A percentile compares a stretch with the other conserved stretches of the same genome.
Evolutionary conservation across 2,113 vertebrate species (phyloP).

Genomic region (Mastomys coucha): DNA sequence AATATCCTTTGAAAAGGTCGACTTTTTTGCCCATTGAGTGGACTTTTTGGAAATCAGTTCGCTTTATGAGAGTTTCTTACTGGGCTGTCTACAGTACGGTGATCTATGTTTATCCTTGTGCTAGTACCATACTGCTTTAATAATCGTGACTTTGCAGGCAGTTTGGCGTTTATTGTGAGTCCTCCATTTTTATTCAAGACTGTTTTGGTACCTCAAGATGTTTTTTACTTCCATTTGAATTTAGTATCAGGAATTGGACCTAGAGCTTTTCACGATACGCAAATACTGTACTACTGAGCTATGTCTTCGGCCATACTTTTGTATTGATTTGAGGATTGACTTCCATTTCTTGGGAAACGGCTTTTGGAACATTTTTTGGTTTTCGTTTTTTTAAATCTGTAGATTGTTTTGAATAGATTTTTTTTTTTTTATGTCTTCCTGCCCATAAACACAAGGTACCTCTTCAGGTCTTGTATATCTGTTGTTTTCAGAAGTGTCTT

Average conservation of each 20-base stretch:
- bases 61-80: not conserved
- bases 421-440: not conserved
- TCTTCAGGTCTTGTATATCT: not conserved
- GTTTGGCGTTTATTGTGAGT: not conserved
- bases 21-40: not conserved
- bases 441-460: not conserved
- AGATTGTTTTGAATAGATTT: slow-evolving; percentile 29
- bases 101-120: not conserved
- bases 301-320: not conserved
- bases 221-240: slow-evolving; percentile 3
- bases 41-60: not conserved
- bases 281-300: not conserved
- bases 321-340: slow-evolving; percentile 6
- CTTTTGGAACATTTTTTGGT: not conserved
- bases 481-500: not conserved
- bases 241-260: not conserved
- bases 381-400: slow-evolving; percentile 14
- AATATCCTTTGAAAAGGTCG: not conserved
- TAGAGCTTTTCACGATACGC: not conserved
- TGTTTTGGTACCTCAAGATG: not conserved
- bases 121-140: not conserved
- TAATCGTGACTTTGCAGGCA: slow-evolving; percentile 2
- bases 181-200: not conserved
- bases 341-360: slow-evolving; percentile 4
- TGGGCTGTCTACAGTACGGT: not conserved